A percentile compares a stretch with the other conserved stretches of the same genome.
phyloP scores from a whole-genome alignment of 2,888 invertebrate genomes.

The Hydroisotoma schaefferi region DNA sequence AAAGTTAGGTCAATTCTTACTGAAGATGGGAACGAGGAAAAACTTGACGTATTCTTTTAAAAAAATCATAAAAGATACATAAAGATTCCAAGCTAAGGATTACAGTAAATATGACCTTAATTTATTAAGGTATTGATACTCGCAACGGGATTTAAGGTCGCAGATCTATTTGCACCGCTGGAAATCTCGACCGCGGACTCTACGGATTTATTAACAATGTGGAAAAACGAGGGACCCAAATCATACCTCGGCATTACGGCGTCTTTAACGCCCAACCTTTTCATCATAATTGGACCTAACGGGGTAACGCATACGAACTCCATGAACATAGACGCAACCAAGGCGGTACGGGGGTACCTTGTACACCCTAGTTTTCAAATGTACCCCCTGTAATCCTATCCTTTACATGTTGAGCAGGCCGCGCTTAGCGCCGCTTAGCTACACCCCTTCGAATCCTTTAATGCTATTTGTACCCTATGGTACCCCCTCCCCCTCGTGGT shows the following conservation, averaged over 20 bases:
- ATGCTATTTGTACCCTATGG: constrained; percentile 3
- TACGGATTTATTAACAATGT: constrained; percentile 23
- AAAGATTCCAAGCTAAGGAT: background rate
- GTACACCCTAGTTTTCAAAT: too few relatives aligned
- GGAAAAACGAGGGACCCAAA: constrained; percentile 35
- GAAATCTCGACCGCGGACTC: constrained; percentile 25
- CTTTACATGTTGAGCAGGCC: too few relatives aligned
- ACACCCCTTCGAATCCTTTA: constrained; percentile 8
- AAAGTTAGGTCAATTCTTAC: constrained; percentile 20
- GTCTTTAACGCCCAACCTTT: constrained; percentile 29
- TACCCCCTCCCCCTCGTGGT: background rate
- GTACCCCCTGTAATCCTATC: too few relatives aligned
- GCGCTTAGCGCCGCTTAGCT: background rate
- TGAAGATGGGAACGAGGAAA: constrained; percentile 28
- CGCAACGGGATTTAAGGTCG: constrained; percentile 42
- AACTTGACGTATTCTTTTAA: constrained; percentile 27
- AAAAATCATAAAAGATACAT: background rate
- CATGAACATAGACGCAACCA: constrained; percentile 3
- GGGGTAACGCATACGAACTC: constrained; percentile 18
- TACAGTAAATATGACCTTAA: background rate
- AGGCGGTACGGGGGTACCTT: too few relatives aligned
- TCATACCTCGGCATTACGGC: constrained; percentile 29
- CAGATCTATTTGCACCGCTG: constrained; percentile 41
- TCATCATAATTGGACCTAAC: constrained; percentile 40
- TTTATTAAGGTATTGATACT: constrained; percentile 34